Percentiles rank a stretch among this genome's conserved stretches.
These are phyloP conservation scores for Carassius auratus DNA, from an alignment of 2,113 vertebrate species.

Conservation along the genomic window DNA sequence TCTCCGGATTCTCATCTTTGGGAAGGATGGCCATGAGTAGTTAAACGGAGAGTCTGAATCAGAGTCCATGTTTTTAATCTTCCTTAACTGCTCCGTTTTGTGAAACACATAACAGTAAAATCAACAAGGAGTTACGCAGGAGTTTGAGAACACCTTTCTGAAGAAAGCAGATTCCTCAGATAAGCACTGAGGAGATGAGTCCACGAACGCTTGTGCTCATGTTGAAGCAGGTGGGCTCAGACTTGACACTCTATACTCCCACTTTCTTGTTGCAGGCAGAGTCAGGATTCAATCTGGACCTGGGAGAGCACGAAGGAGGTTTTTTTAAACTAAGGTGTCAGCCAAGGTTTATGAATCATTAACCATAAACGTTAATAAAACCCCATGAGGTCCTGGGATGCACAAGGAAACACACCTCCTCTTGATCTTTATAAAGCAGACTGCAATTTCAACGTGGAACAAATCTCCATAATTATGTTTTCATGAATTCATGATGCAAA, in stretches of 20 bases:
- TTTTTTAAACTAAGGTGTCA: constrained; percentile 64
- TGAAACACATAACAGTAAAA: background rate
- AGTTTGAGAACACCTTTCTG: background rate
- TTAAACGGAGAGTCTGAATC: constrained; percentile 98
- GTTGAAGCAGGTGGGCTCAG: constrained; percentile 19
- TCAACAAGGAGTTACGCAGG: background rate
- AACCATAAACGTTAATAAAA: constrained; percentile 84
- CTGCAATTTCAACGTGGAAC: background rate
- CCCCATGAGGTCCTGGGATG: constrained; percentile 58
- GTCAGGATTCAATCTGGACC: constrained; percentile 39
- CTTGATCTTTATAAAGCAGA: constrained; percentile 20
- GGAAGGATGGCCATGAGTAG: constrained; percentile 98
- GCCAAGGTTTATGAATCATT: constrained; percentile 85
- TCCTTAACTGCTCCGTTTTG: background rate
- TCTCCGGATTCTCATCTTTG: constrained; percentile 93
- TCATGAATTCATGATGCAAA: background rate
- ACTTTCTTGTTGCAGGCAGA: constrained; percentile 2
- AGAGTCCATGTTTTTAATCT: constrained; percentile 85
- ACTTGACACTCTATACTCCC: constrained; percentile 36
- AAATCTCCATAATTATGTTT: background rate
- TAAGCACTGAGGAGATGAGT: constrained; percentile 1
- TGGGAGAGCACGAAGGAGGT: constrained; percentile 18
- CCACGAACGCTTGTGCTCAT: constrained; percentile 14
- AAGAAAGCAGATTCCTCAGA: background rate
- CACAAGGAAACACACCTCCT: constrained; percentile 30